phyloP scores from a whole-genome alignment of 2,113 vertebrate species.

The Toxostoma redivivum region DNA sequence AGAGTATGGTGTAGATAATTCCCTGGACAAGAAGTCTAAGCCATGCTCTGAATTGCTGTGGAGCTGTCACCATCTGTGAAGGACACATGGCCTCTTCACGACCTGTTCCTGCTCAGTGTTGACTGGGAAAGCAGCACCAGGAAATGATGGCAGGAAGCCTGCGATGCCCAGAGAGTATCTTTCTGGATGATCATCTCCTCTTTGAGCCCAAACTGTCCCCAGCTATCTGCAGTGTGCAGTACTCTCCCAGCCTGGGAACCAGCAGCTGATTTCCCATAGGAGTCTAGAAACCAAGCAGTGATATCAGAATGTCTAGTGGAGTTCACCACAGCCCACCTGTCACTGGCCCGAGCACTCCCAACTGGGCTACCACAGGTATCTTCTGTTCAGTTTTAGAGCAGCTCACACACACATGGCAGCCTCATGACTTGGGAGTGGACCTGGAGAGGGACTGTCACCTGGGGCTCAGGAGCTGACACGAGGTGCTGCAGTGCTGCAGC shows the following conservation, averaged over 20 bases:
- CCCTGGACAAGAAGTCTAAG: background rate
- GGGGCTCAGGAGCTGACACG: background rate
- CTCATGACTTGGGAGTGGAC: background rate
- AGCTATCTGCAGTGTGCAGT: background rate
- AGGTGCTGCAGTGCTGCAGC: background rate
- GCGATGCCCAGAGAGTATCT: background rate
- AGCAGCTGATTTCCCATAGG: background rate
- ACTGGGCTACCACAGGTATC: background rate
- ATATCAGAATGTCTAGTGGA: background rate
- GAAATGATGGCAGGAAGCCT: background rate
- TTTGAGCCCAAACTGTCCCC: background rate
- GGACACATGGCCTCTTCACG: background rate
- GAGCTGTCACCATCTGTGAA: background rate
- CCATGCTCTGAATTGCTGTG: background rate
- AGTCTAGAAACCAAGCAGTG: background rate
- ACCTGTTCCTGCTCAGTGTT: background rate
- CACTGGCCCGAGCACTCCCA: background rate
- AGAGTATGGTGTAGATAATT: background rate
- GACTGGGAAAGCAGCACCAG: background rate
- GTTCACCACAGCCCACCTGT: background rate
- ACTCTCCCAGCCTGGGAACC: background rate
- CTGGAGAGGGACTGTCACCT: background rate
- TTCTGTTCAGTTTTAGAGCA: background rate
- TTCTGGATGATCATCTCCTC: background rate
- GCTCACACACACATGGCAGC: background rate